These are phyloP conservation scores for Rhagologus leucostigma DNA, from an alignment of 2,113 vertebrate species.

Conservation along the genomic window DNA sequence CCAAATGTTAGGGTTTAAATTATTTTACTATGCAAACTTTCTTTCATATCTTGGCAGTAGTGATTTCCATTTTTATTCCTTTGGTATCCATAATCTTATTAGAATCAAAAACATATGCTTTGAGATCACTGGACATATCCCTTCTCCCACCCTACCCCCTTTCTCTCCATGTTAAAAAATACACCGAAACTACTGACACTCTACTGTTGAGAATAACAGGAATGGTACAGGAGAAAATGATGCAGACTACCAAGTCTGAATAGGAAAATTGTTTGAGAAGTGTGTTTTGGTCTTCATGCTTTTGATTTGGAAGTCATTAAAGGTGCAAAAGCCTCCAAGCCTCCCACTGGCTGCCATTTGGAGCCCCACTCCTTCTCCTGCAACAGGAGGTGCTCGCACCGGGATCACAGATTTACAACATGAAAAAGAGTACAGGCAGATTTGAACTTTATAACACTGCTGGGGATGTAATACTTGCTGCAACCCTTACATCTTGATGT, in stretches of 20 bases:
- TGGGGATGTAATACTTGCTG: constrained; percentile 44
- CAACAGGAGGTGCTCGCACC: constrained; percentile 32
- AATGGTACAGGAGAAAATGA: constrained; percentile 60
- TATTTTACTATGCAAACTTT: constrained; percentile 84
- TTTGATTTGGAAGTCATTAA: constrained; percentile 76
- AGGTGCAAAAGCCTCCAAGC: constrained; percentile 38
- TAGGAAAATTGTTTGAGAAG: constrained; percentile 63
- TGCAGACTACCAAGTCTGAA: constrained; percentile 47
- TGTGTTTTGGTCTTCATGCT: constrained; percentile 56
- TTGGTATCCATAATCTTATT: constrained; percentile 85
- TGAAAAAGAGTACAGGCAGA: background rate
- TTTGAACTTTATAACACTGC: constrained; percentile 54
- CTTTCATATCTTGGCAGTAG: constrained; percentile 86
- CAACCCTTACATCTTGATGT: constrained; percentile 5
- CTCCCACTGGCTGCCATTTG: constrained; percentile 57
- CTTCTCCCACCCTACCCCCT: constrained; percentile 70
- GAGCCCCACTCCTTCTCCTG: constrained; percentile 3
- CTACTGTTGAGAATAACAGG: constrained; percentile 61
- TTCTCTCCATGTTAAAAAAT: constrained; percentile 63
- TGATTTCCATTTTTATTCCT: constrained; percentile 89
- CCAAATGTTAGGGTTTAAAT: constrained; percentile 86
- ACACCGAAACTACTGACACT: constrained; percentile 58
- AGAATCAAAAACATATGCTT: constrained; percentile 85
- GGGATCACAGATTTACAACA: constrained; percentile 35
- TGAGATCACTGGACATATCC: constrained; percentile 79